Percentiles rank a stretch among this genome's conserved stretches.
Conservation (phyloP, 1,140 invertebrate genomes). For the Cotesia chilonis region DNA sequence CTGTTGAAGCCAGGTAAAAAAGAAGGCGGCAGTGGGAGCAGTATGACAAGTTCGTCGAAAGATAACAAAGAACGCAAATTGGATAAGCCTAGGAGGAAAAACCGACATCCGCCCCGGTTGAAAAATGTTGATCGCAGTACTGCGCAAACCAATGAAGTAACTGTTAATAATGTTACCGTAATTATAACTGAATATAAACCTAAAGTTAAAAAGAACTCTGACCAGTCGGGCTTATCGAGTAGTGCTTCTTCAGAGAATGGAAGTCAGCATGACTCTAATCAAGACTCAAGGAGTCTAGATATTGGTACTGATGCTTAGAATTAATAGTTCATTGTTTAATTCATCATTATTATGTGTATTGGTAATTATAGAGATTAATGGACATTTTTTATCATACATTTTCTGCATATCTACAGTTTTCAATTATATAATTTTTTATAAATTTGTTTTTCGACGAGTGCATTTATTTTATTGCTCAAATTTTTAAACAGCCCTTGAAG, state of each 20-base stretch:
- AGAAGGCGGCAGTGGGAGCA: slow-evolving; percentile 67
- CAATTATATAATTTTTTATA: not conserved
- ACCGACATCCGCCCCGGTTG: slow-evolving; percentile 77
- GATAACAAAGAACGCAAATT: slow-evolving; percentile 63
- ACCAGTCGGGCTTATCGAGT: slow-evolving; percentile 68
- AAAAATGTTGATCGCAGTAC: slow-evolving; percentile 90
- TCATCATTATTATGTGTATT: slow-evolving; percentile 9
- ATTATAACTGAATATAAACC: slow-evolving; percentile 96
- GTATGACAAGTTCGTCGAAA: slow-evolving; percentile 68
- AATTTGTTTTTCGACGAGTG: not conserved
- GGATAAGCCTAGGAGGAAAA: slow-evolving; percentile 62
- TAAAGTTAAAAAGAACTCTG: slow-evolving; percentile 72
- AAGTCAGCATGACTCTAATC: slow-evolving; percentile 72
- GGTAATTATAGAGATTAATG: not conserved
- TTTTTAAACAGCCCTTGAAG: not conserved
- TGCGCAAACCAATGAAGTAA: slow-evolving; percentile 90
- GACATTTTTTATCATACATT: slow-evolving; percentile 5
- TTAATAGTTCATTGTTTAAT: not conserved
- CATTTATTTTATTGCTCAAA: not conserved
- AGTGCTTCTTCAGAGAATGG: slow-evolving; percentile 71
- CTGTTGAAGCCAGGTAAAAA: slow-evolving; percentile 72
- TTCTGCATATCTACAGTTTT: not conserved
- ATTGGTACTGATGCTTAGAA: slow-evolving; percentile 63
- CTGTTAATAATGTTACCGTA: slow-evolving; percentile 95
- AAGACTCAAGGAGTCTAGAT: slow-evolving; percentile 68